Percentiles rank a stretch among this genome's conserved stretches.
Conservation (phyloP, 23 tunicate genomes). For the Trididemnum nubilum region DNA sequence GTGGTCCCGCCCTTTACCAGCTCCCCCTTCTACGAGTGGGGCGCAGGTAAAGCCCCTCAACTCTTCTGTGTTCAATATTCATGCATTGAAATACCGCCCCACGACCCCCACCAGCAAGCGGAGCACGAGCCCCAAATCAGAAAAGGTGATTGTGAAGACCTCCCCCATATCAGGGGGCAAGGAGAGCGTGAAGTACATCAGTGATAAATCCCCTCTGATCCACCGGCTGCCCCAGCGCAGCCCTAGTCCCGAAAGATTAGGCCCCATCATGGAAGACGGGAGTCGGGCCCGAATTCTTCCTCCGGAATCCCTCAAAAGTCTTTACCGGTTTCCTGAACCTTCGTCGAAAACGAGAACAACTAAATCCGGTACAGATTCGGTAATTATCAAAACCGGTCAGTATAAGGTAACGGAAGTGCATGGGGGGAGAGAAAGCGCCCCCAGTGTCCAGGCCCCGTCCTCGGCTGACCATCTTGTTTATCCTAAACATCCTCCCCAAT, state of each 20-base stretch:
- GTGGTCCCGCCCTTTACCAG: not conserved
- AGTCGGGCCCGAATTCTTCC: conserved; percentile 52
- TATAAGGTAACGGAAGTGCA: conserved; percentile 47
- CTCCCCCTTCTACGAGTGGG: not conserved
- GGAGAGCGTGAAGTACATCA: conserved; percentile 50
- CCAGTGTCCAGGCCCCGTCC: not conserved
- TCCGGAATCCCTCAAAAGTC: conserved; percentile 17
- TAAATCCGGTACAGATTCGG: conserved; percentile 7
- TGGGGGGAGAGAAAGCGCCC: conserved; percentile 1
- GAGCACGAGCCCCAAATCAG: not conserved
- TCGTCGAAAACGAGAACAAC: not conserved
- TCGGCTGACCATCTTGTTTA: conserved; percentile 29
- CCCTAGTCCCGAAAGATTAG: conserved; percentile 19
- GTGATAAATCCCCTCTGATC: conserved; percentile 22
- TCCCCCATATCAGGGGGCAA: conserved; percentile 1
- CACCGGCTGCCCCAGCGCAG: not conserved
- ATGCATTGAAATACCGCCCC: conserved; percentile 57
- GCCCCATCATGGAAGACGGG: conserved; percentile 75
- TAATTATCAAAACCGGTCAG: conserved; percentile 54
- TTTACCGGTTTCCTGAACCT: conserved; percentile 53
- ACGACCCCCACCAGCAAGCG: not conserved
- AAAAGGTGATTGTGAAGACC: conserved; percentile 27
- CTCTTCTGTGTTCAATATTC: conserved; percentile 34
- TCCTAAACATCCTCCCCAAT: conserved; percentile 17
- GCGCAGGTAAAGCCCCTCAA: not conserved